phyloP scores from a whole-genome alignment of 1,140 invertebrate genomes.

The Drosophila subobscura region DNA sequence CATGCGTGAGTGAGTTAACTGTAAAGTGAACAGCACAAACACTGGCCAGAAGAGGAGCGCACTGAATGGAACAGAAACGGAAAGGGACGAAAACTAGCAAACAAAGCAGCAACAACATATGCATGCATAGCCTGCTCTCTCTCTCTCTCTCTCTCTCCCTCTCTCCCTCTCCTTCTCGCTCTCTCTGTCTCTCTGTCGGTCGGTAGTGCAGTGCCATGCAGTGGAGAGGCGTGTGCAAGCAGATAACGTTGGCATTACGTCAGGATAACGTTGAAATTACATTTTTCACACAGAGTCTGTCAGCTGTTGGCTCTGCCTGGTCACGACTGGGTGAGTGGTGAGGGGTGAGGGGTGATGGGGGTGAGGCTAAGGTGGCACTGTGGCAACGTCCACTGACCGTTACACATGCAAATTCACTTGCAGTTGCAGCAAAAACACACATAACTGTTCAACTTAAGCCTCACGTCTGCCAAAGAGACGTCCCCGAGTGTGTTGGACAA shows the following conservation, averaged over 20 bases:
- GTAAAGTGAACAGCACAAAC: constrained; percentile 18
- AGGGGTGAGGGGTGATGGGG: neutral
- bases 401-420: constrained; percentile 75
- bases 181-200: neutral
- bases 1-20: neutral
- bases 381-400: constrained; percentile 54
- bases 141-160: constrained; percentile 2
- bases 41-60: too few species aligned
- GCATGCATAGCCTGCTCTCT: constrained; percentile 52
- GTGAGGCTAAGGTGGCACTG: constrained; percentile 3
- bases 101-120: constrained; percentile 60
- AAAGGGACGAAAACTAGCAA: constrained; percentile 22
- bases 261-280: constrained; percentile 80
- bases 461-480: constrained; percentile 35
- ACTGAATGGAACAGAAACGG: constrained; percentile 10
- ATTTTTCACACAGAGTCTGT: constrained; percentile 72
- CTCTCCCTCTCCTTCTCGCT: neutral
- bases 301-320: constrained; percentile 40
- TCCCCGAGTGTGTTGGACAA: neutral
- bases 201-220: neutral
- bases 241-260: constrained; percentile 80
- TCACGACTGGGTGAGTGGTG: neutral
- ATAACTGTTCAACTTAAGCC: constrained; percentile 69
- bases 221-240: constrained; percentile 60
- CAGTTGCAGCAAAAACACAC: constrained; percentile 56